These are phyloP conservation scores for Chrysemys picta DNA, from an alignment of 2,113 vertebrate genomes.

Conservation along the genomic window DNA sequence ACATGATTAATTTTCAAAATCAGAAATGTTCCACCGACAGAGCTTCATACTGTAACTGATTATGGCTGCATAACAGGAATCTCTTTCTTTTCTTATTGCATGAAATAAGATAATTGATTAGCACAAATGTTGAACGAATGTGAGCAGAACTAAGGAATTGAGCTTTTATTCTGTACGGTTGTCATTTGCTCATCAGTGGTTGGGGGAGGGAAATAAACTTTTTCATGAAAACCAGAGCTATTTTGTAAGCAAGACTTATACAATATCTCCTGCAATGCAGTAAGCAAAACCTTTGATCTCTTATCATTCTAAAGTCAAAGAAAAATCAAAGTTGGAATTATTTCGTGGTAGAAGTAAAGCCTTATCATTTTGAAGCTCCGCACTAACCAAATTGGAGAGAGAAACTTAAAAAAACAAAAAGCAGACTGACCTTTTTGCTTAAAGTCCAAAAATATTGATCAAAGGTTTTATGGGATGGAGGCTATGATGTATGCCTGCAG, in stretches of 20 bases:
- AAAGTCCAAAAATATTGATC: constrained; percentile 23
- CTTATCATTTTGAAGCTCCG: constrained; percentile 34
- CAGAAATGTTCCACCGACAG: constrained; percentile 47
- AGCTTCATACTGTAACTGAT: constrained; percentile 44
- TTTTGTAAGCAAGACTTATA: constrained; percentile 53
- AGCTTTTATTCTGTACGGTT: constrained; percentile 60
- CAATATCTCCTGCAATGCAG: constrained; percentile 21
- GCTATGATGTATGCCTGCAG: background rate
- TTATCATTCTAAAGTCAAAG: constrained; percentile 60
- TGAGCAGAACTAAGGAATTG: constrained; percentile 49
- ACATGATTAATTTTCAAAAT: constrained; percentile 42
- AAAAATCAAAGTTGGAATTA: background rate
- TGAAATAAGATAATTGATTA: constrained; percentile 65
- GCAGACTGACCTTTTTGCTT: constrained; percentile 12
- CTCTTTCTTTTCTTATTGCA: constrained; percentile 58
- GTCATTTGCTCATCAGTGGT: constrained; percentile 43
- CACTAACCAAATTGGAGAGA: constrained; percentile 21
- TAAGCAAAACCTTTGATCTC: constrained; percentile 53
- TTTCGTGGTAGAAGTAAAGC: constrained; percentile 31
- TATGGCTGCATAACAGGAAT: constrained; percentile 57
- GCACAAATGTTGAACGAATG: constrained; percentile 48
- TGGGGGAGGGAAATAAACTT: constrained; percentile 54
- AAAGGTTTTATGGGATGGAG: constrained; percentile 11
- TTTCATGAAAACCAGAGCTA: constrained; percentile 67
- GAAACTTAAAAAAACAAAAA: constrained; percentile 37